Conservation (phyloP, 2,113 vertebrate species). For the Elanoides forficatus region DNA sequence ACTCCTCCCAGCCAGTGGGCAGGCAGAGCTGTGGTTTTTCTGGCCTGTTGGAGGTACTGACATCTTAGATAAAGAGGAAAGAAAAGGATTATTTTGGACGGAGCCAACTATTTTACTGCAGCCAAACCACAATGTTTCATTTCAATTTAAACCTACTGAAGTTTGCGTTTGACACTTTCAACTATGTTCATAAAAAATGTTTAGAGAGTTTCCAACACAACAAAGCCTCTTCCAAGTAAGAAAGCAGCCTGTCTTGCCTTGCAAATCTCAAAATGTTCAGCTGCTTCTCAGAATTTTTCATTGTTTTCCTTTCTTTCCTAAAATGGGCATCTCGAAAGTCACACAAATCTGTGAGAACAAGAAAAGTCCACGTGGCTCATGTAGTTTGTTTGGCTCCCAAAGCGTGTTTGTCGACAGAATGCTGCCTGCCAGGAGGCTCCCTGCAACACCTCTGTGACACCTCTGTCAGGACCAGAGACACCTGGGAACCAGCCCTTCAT, state of each 20-base stretch:
- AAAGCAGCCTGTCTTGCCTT: neutral
- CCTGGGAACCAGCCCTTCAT: neutral
- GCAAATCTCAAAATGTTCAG: neutral
- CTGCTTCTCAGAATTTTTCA: neutral
- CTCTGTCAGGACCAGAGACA: neutral
- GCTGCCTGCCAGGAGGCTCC: neutral
- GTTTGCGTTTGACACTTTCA: neutral
- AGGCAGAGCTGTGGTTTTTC: neutral
- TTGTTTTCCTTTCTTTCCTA: neutral
- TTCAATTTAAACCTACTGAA: neutral
- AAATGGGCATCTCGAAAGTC: neutral
- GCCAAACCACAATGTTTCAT: neutral
- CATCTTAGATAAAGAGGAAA: neutral
- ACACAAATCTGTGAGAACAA: neutral
- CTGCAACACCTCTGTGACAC: accelerated
- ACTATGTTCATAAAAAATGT: neutral
- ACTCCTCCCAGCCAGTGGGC: neutral
- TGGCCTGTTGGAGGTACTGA: neutral
- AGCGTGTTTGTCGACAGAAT: accelerated
- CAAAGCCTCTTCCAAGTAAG: neutral
- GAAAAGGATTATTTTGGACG: neutral
- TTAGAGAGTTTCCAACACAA: neutral
- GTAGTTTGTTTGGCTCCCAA: neutral
- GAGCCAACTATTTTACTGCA: neutral
- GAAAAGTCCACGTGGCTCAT: neutral